phyloP scores from a whole-genome alignment of 2,888 invertebrate genomes.

The Horisme vitalbata region DNA sequence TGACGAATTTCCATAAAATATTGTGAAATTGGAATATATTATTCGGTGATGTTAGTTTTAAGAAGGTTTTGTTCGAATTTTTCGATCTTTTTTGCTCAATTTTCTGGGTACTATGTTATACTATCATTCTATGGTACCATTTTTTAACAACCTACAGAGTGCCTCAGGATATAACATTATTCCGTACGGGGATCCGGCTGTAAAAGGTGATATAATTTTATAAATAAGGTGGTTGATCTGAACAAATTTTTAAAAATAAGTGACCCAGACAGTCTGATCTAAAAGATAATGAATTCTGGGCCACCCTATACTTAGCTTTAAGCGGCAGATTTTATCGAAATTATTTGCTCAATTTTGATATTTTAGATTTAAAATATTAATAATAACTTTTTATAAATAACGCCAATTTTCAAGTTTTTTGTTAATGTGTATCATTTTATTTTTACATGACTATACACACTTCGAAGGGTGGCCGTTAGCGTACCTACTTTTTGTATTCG shows the following conservation, averaged over 20 bases:
- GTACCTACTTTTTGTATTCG: too few relatives aligned
- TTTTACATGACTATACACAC: too few relatives aligned
- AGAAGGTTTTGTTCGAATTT: conserved; percentile 1
- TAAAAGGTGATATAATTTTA: too few relatives aligned
- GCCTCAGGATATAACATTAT: neutral
- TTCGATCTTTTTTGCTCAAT: conserved; percentile 14
- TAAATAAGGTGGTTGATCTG: too few relatives aligned
- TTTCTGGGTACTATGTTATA: conserved; percentile 3
- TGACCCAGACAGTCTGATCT: too few relatives aligned
- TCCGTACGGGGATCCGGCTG: too few relatives aligned
- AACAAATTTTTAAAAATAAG: too few relatives aligned
- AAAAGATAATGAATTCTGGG: neutral
- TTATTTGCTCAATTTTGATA: conserved; percentile 22
- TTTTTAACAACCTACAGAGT: too few relatives aligned
- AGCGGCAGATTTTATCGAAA: conserved; percentile 6
- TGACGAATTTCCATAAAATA: conserved; percentile 1
- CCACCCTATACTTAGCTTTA: conserved; percentile 1
- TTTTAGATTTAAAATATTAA: neutral
- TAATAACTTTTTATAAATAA: neutral
- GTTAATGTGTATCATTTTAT: too few relatives aligned
- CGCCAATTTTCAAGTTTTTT: too few relatives aligned
- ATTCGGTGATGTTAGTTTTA: neutral
- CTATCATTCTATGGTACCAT: neutral
- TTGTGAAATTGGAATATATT: neutral
- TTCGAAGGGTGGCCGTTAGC: too few relatives aligned